Evolutionary conservation across 1,140 invertebrate genomes (phyloP).

Genomic region (Brachionus plicatilis): DNA sequence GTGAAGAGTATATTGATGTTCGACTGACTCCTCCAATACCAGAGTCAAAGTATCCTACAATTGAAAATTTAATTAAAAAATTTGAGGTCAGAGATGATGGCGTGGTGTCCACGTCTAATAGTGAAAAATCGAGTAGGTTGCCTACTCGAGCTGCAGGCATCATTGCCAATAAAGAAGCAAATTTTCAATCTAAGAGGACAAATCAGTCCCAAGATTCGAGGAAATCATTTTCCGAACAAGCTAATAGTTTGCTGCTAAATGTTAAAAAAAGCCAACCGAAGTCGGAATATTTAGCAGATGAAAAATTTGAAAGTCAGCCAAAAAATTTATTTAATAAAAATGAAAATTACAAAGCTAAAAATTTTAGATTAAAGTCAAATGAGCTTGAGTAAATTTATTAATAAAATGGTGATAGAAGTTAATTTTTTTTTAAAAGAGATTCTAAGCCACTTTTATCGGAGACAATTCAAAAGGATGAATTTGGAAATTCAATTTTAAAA

Average conservation of each 20-base stretch:
- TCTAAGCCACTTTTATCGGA: no score
- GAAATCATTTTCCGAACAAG: background rate
- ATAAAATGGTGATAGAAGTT: no score
- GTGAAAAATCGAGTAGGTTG: background rate
- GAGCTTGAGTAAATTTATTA: no score
- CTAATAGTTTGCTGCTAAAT: background rate
- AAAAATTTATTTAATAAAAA: no score
- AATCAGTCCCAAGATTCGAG: background rate
- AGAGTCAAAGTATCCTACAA: background rate
- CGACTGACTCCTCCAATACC: background rate
- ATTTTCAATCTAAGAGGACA: background rate
- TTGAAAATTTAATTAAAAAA: background rate
- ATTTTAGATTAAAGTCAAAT: no score
- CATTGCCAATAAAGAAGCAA: background rate
- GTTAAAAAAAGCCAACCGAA: background rate
- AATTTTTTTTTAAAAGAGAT: no score
- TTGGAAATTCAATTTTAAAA: no score
- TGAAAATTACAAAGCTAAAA: no score
- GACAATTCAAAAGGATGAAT: no score
- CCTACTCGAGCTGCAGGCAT: background rate
- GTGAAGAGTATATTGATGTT: background rate
- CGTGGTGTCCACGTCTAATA: background rate
- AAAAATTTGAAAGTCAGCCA: no score
- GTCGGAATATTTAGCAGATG: no score
- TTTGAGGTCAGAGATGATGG: background rate